Percentiles rank a stretch among this genome's conserved stretches.
These are phyloP conservation scores for Gymnothorax reevesii DNA, from an alignment of 2,797 vertebrate genomes.

Conservation along the genomic window DNA sequence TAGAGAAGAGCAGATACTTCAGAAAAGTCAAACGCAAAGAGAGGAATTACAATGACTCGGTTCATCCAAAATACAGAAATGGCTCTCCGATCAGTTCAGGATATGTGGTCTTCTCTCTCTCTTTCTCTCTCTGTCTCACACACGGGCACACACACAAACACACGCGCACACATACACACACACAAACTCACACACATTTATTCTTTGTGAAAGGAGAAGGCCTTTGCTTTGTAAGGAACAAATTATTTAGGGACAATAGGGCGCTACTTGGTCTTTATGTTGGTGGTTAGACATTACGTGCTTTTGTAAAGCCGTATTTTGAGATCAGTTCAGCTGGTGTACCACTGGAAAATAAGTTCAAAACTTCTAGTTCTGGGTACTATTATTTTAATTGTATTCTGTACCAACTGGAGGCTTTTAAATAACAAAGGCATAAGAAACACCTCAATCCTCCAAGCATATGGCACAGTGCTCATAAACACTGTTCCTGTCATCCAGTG, in stretches of 20 bases:
- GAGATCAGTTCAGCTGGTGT: too few species aligned
- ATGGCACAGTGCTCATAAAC: background rate
- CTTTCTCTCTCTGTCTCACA: background rate
- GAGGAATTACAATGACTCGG: background rate
- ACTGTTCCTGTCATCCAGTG: background rate
- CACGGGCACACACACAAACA: background rate
- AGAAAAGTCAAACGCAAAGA: conserved; percentile 1
- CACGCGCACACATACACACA: background rate
- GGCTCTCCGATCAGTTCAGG: background rate
- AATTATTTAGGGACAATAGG: too few species aligned
- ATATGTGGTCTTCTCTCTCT: background rate
- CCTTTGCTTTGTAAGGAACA: too few species aligned
- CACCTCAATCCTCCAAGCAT: background rate
- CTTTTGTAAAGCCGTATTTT: too few species aligned
- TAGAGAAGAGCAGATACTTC: background rate
- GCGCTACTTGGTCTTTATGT: too few species aligned
- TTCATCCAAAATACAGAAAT: background rate
- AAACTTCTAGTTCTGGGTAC: too few species aligned
- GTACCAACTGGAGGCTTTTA: too few species aligned
- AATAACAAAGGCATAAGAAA: background rate
- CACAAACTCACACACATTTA: background rate
- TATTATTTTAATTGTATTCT: too few species aligned
- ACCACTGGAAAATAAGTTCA: too few species aligned
- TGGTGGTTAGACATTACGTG: too few species aligned
- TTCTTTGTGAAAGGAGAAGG: background rate